Evolutionary conservation across 2,113 vertebrate genomes (phyloP).

Genomic region (Sturnira hondurensis): DNA sequence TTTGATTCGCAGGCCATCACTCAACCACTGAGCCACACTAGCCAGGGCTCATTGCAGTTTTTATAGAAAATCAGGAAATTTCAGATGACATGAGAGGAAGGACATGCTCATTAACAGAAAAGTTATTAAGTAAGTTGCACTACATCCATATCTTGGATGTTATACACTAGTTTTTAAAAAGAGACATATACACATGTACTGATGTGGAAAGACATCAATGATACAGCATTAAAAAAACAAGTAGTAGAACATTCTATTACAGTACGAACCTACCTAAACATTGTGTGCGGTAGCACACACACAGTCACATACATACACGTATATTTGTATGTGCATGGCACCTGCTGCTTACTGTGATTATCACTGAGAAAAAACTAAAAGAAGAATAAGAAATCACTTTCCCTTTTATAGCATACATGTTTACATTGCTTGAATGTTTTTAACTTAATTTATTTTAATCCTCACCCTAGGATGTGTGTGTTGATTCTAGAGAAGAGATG

Average conservation of each 20-base stretch:
- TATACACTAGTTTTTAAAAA: neutral
- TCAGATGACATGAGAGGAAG: neutral
- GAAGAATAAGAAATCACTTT: neutral
- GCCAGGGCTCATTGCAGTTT: neutral
- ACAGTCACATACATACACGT: neutral
- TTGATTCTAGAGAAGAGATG: too few species aligned
- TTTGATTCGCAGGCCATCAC: too few species aligned
- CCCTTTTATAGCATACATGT: neutral
- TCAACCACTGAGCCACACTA: too few species aligned
- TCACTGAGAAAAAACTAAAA: neutral
- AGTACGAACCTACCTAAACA: neutral
- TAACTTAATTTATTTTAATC: neutral
- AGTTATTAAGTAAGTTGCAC: neutral
- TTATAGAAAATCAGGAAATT: slow-evolving; percentile 2
- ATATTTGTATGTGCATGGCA: neutral
- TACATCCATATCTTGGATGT: neutral
- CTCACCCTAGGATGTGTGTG: too few species aligned
- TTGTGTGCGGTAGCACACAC: neutral
- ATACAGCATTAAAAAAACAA: neutral
- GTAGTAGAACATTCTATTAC: neutral
- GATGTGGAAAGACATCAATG: neutral
- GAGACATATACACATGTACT: neutral
- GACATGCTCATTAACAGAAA: neutral
- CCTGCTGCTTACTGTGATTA: neutral
- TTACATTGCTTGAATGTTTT: neutral